A percentile compares a stretch with the other conserved stretches of the same genome.
phyloP scores from a whole-genome alignment of 2,888 invertebrate genomes.

The Nymphalis c-album region DNA sequence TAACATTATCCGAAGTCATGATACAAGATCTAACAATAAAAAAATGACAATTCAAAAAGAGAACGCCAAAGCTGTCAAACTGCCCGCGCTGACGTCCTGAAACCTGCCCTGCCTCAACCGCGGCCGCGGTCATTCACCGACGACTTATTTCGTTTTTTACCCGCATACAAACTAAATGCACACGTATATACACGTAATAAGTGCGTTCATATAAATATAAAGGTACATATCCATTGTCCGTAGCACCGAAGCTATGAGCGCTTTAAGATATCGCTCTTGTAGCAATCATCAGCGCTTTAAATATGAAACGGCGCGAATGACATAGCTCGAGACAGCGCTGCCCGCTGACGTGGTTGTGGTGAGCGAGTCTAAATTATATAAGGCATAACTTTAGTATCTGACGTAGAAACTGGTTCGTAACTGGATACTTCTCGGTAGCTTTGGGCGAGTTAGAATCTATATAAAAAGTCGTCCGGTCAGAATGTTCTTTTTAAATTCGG shows the following conservation, averaged over 20 bases:
- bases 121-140: constrained; percentile 70
- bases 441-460: constrained; percentile 50
- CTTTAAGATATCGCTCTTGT: constrained; percentile 6
- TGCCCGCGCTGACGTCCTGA: constrained; percentile 57
- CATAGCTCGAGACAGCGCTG: constrained; percentile 7
- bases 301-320: constrained; percentile 4
- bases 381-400: constrained; percentile 64
- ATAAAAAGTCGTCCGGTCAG: constrained; percentile 33
- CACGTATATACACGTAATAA: constrained; percentile 59
- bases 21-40: constrained; percentile 43
- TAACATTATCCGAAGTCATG: not conserved
- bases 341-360: not conserved
- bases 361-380: constrained; percentile 20
- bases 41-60: constrained; percentile 72
- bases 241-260: not conserved
- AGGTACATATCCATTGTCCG: not conserved
- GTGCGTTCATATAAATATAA: constrained; percentile 49
- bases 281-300: not conserved
- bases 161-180: constrained; percentile 73
- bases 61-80: constrained; percentile 79
- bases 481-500: constrained; percentile 29
- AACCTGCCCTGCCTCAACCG: constrained; percentile 73
- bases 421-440: constrained; percentile 65
- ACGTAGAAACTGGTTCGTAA: constrained; percentile 67
- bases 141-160: constrained; percentile 76